Percentiles rank a stretch among this genome's conserved stretches.
Conservation (phyloP, 2,113 vertebrate genomes). For the Scomber japonicus region DNA sequence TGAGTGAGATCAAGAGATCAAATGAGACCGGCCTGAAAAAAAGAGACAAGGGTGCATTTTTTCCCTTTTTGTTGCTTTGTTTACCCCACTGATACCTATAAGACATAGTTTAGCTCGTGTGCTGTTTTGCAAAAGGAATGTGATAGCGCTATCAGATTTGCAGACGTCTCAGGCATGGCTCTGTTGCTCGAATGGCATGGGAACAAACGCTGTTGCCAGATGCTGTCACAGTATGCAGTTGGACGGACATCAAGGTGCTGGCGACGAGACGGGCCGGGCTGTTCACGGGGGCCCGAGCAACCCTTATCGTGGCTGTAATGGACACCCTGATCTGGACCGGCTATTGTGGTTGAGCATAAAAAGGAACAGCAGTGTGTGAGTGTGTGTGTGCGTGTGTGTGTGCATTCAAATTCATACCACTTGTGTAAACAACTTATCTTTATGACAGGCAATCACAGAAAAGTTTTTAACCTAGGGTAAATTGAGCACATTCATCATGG, state of each 20-base stretch:
- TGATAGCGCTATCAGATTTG: constrained; percentile 40
- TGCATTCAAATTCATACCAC: constrained; percentile 34
- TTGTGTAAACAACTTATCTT: constrained; percentile 2
- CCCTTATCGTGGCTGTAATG: constrained; percentile 62
- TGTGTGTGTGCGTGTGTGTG: neutral
- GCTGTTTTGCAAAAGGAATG: constrained; percentile 16
- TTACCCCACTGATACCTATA: no score
- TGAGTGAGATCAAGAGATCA: constrained; percentile 41
- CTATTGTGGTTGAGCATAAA: constrained; percentile 36
- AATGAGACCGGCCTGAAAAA: neutral
- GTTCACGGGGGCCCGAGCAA: constrained; percentile 61
- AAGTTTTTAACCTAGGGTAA: neutral
- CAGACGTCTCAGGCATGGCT: constrained; percentile 38
- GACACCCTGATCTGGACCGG: constrained; percentile 49
- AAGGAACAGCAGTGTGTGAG: constrained; percentile 24
- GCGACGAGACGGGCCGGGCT: constrained; percentile 54
- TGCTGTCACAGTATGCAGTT: constrained; percentile 77
- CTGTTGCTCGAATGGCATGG: constrained; percentile 49
- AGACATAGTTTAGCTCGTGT: constrained; percentile 1
- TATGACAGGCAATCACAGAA: neutral
- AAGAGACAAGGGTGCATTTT: neutral
- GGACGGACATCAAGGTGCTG: constrained; percentile 77
- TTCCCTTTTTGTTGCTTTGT: constrained; percentile 10
- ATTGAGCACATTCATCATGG: neutral
- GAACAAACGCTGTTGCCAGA: constrained; percentile 72